Percentiles rank a stretch among this genome's conserved stretches.
Evolutionary conservation across 2,113 vertebrate species (phyloP).

Genomic region (Ptilorrhoa leucosticta): DNA sequence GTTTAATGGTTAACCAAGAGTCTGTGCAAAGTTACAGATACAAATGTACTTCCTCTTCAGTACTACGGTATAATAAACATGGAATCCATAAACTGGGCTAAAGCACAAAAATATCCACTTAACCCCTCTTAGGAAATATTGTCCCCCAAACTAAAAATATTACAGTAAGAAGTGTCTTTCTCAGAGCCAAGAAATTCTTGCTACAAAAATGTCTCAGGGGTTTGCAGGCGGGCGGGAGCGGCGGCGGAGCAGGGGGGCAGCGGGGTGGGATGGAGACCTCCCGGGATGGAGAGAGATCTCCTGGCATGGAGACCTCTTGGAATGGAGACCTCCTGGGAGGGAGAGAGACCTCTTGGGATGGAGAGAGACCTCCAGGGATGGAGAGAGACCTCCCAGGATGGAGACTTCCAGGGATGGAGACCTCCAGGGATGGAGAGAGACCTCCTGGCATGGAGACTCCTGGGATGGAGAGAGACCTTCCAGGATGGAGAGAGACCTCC

Average conservation of each 20-base stretch:
- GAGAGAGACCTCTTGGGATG: not conserved
- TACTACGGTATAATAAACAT: slow-evolving; percentile 79
- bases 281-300: not conserved
- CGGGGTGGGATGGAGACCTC: not conserved
- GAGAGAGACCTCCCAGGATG: not conserved
- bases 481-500: not conserved
- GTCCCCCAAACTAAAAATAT: slow-evolving; percentile 72
- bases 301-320: not conserved
- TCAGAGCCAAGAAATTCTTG: slow-evolving; percentile 72
- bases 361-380: not conserved
- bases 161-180: slow-evolving; percentile 75
- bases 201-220: slow-evolving; percentile 73
- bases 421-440: not conserved
- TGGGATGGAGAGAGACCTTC: not conserved
- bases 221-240: slow-evolving; percentile 58
- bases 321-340: not conserved
- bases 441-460: not conserved
- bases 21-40: slow-evolving; percentile 75
- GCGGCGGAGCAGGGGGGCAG: slow-evolving; percentile 25
- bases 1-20: slow-evolving; percentile 68
- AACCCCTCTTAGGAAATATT: slow-evolving; percentile 74
- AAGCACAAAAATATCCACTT: slow-evolving; percentile 77
- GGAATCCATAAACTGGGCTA: slow-evolving; percentile 79
- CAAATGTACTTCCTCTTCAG: slow-evolving; percentile 74
- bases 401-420: not conserved